Percentiles rank a stretch among this genome's conserved stretches.
Conservation (phyloP, 2,888 invertebrate genomes). For the Incurvaria masculella region DNA sequence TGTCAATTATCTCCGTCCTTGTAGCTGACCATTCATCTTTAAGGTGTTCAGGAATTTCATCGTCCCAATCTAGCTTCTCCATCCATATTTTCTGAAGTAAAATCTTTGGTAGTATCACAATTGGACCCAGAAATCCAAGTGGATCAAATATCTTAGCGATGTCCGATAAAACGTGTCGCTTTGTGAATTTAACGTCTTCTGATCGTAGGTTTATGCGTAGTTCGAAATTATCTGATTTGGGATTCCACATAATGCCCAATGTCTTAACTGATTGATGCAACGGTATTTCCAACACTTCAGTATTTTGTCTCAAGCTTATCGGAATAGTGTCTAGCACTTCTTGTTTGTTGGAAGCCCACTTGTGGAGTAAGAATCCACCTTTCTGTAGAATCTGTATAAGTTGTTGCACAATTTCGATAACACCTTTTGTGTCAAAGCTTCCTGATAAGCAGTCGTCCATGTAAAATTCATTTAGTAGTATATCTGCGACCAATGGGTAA, state of each 20-base stretch:
- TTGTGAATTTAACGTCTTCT: background rate
- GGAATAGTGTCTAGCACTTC: no score
- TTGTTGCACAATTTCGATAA: background rate
- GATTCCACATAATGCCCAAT: background rate
- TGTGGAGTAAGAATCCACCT: background rate
- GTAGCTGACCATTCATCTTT: background rate
- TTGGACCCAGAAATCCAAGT: background rate
- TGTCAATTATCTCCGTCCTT: background rate
- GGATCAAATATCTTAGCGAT: background rate
- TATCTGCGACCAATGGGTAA: background rate
- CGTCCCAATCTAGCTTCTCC: background rate
- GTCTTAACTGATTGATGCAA: background rate
- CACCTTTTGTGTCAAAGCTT: background rate
- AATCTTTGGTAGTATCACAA: background rate
- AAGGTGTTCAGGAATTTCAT: background rate
- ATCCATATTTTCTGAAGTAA: background rate
- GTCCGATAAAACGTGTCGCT: background rate
- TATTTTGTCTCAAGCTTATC: background rate
- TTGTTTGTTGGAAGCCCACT: background rate
- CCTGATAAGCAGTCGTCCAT: background rate
- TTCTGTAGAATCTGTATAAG: background rate
- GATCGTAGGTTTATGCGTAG: background rate
- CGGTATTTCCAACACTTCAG: no score
- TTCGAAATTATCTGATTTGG: background rate
- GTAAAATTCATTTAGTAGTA: background rate